Evolutionary conservation across 2,888 invertebrate genomes (phyloP).

Genomic region (Agapetus fuscipes): DNA sequence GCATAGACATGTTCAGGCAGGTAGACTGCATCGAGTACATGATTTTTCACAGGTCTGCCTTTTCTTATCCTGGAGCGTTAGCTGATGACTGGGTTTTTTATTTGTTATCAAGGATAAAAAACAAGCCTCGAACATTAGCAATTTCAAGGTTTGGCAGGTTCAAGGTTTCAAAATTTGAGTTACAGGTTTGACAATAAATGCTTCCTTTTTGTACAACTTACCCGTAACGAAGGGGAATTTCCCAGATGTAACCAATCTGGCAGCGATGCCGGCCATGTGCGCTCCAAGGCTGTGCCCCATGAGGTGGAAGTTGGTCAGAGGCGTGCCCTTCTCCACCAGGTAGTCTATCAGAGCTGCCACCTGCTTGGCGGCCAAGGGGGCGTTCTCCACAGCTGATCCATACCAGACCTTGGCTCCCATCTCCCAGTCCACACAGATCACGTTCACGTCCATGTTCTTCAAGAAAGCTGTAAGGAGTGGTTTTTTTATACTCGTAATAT

Average conservation of each 20-base stretch:
- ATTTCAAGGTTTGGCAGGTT: neutral
- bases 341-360: conserved; percentile 8
- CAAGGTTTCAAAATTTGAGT: neutral
- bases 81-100: too few relatives aligned
- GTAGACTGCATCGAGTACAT: too few relatives aligned
- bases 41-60: too few relatives aligned
- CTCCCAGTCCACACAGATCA: conserved; percentile 13
- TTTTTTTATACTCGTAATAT: too few relatives aligned
- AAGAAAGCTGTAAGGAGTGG: conserved; percentile 11
- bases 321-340: conserved; percentile 6
- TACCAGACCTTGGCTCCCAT: conserved; percentile 1
- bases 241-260: conserved; percentile 42
- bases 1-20: too few relatives aligned
- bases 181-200: too few relatives aligned
- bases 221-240: conserved; percentile 43
- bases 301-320: conserved; percentile 31
- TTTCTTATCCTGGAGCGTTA: too few relatives aligned
- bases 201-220: too few relatives aligned
- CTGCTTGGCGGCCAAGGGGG: neutral
- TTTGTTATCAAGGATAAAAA: too few relatives aligned
- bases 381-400: conserved; percentile 3
- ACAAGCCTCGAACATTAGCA: too few relatives aligned
- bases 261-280: conserved; percentile 47
- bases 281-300: conserved; percentile 51
- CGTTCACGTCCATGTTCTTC: conserved; percentile 9